Evolutionary conservation across 2,797 vertebrate species (phyloP), one percentile per base, ranked within the genome.

Genomic region (Periparus ater): DNA sequence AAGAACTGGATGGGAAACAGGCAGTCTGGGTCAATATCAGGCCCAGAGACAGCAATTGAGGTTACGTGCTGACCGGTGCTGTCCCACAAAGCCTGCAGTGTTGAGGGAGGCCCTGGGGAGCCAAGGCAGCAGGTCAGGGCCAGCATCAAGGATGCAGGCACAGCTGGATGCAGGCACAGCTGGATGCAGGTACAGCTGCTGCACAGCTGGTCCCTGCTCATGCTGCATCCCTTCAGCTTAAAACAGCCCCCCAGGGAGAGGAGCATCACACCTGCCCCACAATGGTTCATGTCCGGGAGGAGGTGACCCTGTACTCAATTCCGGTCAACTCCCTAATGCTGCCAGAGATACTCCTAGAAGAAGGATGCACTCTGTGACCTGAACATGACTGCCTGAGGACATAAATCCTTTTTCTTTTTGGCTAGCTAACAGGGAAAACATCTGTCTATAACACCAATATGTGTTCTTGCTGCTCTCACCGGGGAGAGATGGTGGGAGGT

Each of bases 21-120:
- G 1, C 5, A 54, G 7, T 18, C 6, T n/a, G 29, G 20, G 26
- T 74, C 36, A 38, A 16, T 20, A 66, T 32, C 36, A 57, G 19
- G 6, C 29, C 17, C 29, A 80, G 29, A 20, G 17, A 68, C 5
- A 19, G 30, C 2, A 6, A 1, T 0, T 2, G 14, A 40, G 17
- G 38, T 53, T 30, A 23, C 1, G 1, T 3, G 6, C 15, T 17
- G 17, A 8, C 3, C 2, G 0, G 2, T 21, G 34, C 54, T 15
- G 29, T 19, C 44, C 42, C 29, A 54, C 11, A 21, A 57, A 54
- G 8, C 14, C 45, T 5, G 3, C 6, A 53, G 45, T 25, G 29
- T 17, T n/a, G 29, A 61, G 54, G 27, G 20, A 78, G 11, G 17
- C n/a, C 26, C 30, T 32, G 25, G 25, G 17, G 5, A 91, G 20